Base-by-base conservation (phyloP, 2,888 invertebrate genomes). In the Nymphalis c-album region DNA sequence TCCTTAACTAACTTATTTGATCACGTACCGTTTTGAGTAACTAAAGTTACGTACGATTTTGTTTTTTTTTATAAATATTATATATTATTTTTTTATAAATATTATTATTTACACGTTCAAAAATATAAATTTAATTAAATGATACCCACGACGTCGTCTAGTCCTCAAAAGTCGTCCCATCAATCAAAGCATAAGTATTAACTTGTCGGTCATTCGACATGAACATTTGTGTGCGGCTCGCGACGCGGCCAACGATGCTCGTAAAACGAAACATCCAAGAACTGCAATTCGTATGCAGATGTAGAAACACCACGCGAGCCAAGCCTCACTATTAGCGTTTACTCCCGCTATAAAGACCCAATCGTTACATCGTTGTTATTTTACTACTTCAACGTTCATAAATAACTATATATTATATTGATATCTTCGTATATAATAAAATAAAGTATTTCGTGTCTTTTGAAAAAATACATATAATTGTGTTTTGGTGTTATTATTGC, bases 281-380 rank as follows among this genome's bases (percentile, higher is more conserved):
- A 73, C 68, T 66, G 74, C 81, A 78, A 85, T 87, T 86, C 80
- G 80, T 85, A 87, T 88, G 87, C 85, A 84, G 84, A 87, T 86
- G 79, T 78, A 77, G 73, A 76, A 78, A 76, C 74, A 72, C 74
- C 77, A 77, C 78, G 79, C 82, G 72, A 82, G 74, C 75, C 69
- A 62, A 67, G 74, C 68, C 74, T 75, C 69, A 72, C 71, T 64
- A 55, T 63, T 63, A 66, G 40, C 48, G 35, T 53, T 62, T 31
- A 35, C 63, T 64, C 55, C 60, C 58, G 20, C 48, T 63, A 61
- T 61, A 48, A 67, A 60, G 7, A 51, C 20, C 35, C 10, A 63
- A 61, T 20, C 45, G 35, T 51, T 65, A n/a, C 51, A 55, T 60
- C 58, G 20, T 58, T 47, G 7, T 13, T 26, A 35, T 57, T 45